Conservation (phyloP, 2,888 invertebrate genomes). For the Electrophaes corylata region DNA sequence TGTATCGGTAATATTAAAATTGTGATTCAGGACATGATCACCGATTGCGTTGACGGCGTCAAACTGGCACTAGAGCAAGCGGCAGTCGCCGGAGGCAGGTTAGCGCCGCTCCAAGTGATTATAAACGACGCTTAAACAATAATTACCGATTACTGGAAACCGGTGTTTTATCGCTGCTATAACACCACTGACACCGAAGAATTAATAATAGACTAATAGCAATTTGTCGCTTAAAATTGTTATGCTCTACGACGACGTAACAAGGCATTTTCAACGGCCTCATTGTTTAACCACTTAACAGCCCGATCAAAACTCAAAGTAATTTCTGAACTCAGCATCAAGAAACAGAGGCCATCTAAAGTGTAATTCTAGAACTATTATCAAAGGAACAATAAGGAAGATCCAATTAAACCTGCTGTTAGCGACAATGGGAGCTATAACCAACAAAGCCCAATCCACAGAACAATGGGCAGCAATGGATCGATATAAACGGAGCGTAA, state of each 20-base stretch:
- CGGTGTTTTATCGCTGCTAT: conserved; percentile 56
- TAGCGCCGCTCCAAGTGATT: conserved; percentile 64
- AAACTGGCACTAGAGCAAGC: conserved; percentile 48
- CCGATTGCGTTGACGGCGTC: conserved; percentile 61
- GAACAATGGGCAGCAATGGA: conserved; percentile 70
- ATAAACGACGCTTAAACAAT: conserved; percentile 77
- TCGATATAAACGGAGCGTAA: conserved; percentile 54
- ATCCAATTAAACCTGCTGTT: conserved; percentile 59
- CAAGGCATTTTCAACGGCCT: conserved; percentile 12
- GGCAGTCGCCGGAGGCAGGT: conserved; percentile 40
- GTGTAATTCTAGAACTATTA: conserved; percentile 49
- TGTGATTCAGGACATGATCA: conserved; percentile 60
- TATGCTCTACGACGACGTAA: conserved; percentile 15
- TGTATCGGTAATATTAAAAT: conserved; percentile 66
- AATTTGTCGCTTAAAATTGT: conserved; percentile 42
- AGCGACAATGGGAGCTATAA: conserved; percentile 60
- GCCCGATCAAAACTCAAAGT: conserved; percentile 25
- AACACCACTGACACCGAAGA: conserved; percentile 51
- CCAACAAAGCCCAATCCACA: conserved; percentile 64
- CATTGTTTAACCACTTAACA: conserved; percentile 25
- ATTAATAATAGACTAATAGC: conserved; percentile 54
- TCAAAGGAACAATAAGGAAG: conserved; percentile 58
- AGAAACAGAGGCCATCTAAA: conserved; percentile 37
- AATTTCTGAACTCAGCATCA: conserved; percentile 29
- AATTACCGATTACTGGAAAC: conserved; percentile 73